Base-by-base conservation (phyloP, 1,140 invertebrate species). In the Aphidius gifuensis region DNA sequence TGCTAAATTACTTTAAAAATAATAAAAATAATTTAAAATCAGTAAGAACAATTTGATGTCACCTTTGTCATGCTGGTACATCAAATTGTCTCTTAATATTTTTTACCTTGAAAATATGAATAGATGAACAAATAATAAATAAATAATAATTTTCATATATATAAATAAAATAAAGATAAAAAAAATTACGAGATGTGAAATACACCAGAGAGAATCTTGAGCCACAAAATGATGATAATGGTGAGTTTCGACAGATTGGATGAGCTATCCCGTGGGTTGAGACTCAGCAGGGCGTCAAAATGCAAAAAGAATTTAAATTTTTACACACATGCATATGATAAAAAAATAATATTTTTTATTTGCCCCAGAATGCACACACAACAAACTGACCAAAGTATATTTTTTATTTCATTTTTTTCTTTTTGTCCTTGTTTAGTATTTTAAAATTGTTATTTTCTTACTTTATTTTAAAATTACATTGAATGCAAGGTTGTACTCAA, bases 181-280 rank as follows among this genome's bases (percentile, higher is more conserved):
- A 61, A 45, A 47, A 57, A 21, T n/a, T 48, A 62, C 43, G 8
- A 44, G 21, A 61, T 43, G 39, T 49, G 47, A 61, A 61, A 61
- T 50, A 57, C 54, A 47, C 51, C 58, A 58, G 54, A 62, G 53
- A 32, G 23, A 54, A 64, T 60, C 64, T 64, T 56, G 58, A 55
- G 58, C 60, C 40, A 45, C 60, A 47, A 57, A 53, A 45, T 43
- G 65, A 66, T 67, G 65, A 74, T 71, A 71, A 71, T 69, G 62
- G 68, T 51, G 64, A 47, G 61, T 68, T 70, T 69, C 65, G 66
- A 69, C 67, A 68, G 67, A 73, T 66, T 67, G 58, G 64, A 64
- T 64, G 66, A 67, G 68, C 66, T 67, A 68, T 70, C 60, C 64
- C 60, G 64, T 55, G 56, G 69, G 65, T 62, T 51, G 54, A 42